Conservation (phyloP, 2,888 invertebrate genomes). For the Dichetophora obliterata region DNA sequence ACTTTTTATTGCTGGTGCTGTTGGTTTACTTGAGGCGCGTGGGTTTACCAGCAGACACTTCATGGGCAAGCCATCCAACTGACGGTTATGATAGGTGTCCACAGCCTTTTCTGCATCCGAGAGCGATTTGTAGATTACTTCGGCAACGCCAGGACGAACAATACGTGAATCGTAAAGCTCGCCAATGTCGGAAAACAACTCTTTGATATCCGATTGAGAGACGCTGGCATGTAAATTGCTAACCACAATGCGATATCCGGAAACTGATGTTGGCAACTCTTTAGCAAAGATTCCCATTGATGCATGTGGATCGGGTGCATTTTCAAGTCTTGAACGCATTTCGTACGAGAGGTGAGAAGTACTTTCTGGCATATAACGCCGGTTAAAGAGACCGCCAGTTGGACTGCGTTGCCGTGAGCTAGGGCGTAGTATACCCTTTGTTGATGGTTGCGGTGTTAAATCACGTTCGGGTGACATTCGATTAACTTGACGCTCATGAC, state of each 20-base stretch:
- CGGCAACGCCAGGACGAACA: slow-evolving; percentile 89
- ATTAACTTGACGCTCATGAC: slow-evolving; percentile 57
- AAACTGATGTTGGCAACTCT: slow-evolving; percentile 38
- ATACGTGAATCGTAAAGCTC: slow-evolving; percentile 86
- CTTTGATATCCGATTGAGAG: slow-evolving; percentile 91
- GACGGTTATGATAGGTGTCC: slow-evolving; percentile 92
- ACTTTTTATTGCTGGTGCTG: slow-evolving; percentile 65
- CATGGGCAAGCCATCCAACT: slow-evolving; percentile 94
- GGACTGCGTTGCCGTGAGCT: slow-evolving; percentile 54
- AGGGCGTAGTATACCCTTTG: slow-evolving; percentile 51
- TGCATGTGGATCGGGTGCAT: slow-evolving; percentile 64
- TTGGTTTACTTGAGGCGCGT: slow-evolving; percentile 75
- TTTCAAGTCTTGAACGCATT: slow-evolving; percentile 66
- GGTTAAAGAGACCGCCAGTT: slow-evolving; percentile 53
- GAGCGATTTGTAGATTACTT: slow-evolving; percentile 88
- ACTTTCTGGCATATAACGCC: slow-evolving; percentile 58
- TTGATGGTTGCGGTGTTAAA: slow-evolving; percentile 48
- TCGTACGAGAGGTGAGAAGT: slow-evolving; percentile 66
- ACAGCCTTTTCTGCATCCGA: slow-evolving; percentile 92
- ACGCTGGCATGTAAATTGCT: slow-evolving; percentile 90
- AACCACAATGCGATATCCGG: slow-evolving; percentile 88
- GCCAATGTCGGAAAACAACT: slow-evolving; percentile 94
- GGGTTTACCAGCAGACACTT: slow-evolving; percentile 89
- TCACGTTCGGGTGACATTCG: slow-evolving; percentile 57
- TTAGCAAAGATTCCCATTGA: slow-evolving; percentile 69